These are phyloP conservation scores for Trematocara macrostoma DNA, from an alignment of 2,113 vertebrate species.

Conservation along the genomic window DNA sequence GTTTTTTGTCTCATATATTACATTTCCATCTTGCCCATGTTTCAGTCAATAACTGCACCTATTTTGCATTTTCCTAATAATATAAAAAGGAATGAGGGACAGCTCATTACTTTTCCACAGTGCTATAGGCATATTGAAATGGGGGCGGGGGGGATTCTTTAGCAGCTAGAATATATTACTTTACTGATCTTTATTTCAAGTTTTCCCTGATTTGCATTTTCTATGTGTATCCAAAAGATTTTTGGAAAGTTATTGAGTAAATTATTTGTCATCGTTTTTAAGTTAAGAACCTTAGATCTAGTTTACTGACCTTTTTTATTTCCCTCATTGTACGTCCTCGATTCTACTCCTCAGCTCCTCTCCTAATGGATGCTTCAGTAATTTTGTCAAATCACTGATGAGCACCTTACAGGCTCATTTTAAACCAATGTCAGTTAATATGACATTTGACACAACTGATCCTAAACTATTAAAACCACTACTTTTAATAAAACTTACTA, in stretches of 20 bases:
- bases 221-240: background rate
- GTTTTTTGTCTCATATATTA: background rate
- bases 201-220: background rate
- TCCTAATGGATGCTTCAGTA: background rate
- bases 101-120: background rate
- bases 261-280: background rate
- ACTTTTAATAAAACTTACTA: background rate
- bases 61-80: background rate
- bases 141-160: fast-evolving
- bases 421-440: background rate
- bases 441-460: background rate
- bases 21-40: background rate
- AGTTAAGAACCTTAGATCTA: background rate
- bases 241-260: background rate
- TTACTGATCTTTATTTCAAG: background rate
- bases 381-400: background rate
- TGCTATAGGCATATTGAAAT: background rate
- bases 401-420: background rate
- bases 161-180: background rate
- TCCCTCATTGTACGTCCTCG: background rate
- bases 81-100: background rate
- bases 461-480: background rate
- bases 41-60: background rate
- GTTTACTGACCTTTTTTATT: background rate
- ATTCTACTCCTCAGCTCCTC: background rate